phyloP scores from a whole-genome alignment of 2,888 invertebrate species.

The Thereva nobilitata region DNA sequence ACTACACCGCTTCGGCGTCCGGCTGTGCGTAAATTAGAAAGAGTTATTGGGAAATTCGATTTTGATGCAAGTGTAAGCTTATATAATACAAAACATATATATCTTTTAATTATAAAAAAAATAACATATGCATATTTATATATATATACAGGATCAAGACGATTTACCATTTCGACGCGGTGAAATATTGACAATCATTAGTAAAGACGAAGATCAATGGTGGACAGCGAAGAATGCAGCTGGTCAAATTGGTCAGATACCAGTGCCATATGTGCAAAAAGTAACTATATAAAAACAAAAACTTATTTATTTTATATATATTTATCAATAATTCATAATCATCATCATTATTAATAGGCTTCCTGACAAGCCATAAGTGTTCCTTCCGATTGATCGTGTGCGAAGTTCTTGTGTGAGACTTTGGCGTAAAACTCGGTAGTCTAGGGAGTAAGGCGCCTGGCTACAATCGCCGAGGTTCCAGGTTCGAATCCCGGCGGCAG shows the following conservation, averaged over 20 bases:
- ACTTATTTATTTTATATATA: not conserved
- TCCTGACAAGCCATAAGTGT: too few relatives aligned
- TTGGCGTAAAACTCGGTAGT: too few relatives aligned
- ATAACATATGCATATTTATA: too few relatives aligned
- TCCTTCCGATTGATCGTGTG: too few relatives aligned
- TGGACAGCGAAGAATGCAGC: constrained; percentile 93
- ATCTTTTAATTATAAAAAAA: not conserved
- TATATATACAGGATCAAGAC: constrained; percentile 90
- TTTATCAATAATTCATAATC: too few relatives aligned
- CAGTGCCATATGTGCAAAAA: constrained; percentile 92
- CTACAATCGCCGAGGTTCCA: too few relatives aligned
- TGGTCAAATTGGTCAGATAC: constrained; percentile 90
- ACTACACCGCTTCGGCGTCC: constrained; percentile 91
- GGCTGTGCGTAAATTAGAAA: constrained; percentile 73
- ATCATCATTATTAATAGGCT: too few relatives aligned
- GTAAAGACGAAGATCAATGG: constrained; percentile 98
- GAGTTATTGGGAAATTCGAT: constrained; percentile 91
- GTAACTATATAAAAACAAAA: too few relatives aligned
- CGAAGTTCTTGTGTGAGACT: too few relatives aligned
- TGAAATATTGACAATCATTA: constrained; percentile 88
- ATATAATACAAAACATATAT: not conserved
- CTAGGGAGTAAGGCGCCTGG: too few relatives aligned
- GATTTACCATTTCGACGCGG: constrained; percentile 95
- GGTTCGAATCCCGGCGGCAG: too few relatives aligned
- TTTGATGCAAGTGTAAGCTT: constrained; percentile 85